Evolutionary conservation across 2,113 vertebrate species (phyloP), one percentile per base, ranked within the genome.

Genomic region (Oceanodroma tethys): DNA sequence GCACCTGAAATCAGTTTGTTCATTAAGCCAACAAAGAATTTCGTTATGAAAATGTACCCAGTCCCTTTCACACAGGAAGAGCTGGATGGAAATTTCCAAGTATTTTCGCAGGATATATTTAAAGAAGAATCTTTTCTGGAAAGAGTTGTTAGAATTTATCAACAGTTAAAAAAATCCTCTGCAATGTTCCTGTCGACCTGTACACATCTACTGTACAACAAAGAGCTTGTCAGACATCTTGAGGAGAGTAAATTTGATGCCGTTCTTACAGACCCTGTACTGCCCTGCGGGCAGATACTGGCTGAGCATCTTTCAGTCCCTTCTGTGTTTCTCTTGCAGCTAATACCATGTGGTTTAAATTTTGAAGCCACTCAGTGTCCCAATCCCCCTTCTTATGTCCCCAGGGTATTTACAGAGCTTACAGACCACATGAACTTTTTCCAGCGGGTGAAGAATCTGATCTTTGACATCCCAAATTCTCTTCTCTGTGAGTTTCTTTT

Each of bases 261-360:
- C 1, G 1, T 99, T 55, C 36, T 99, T 3, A 99, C 98, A 2
- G 99, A 99, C 36, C 99, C 99, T 3, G 42, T 99, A 9, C 86
- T 98, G 11, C 99, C 99, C 1, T 99, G 99, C 0, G 99, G 99
- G 13, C 18, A 97, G 23, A 97, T 99, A 7, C 25, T 99, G 68
- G 97, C 99, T 0, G 97, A 98, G 11, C 27, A 97, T 8, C 98
- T 99, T 76, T 97, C 96, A 3, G 47, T 99, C 12, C 99, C 99
- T 10, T 93, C 95, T 0, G 92, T 99, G 22, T 98, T 98, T 92
- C 98, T 99, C 72, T 74, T 98, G n/a, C 96, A 93, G 1, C 81
- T 62, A 18, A 71, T 99, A 13, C 99, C 99, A 0, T 99, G 99
- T 70, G 53, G 87, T 17, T 92, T 99, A 86, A 98, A 99, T 3